Evolutionary conservation across 2,113 vertebrate genomes (phyloP).

Genomic region (Myodes glareolus): DNA sequence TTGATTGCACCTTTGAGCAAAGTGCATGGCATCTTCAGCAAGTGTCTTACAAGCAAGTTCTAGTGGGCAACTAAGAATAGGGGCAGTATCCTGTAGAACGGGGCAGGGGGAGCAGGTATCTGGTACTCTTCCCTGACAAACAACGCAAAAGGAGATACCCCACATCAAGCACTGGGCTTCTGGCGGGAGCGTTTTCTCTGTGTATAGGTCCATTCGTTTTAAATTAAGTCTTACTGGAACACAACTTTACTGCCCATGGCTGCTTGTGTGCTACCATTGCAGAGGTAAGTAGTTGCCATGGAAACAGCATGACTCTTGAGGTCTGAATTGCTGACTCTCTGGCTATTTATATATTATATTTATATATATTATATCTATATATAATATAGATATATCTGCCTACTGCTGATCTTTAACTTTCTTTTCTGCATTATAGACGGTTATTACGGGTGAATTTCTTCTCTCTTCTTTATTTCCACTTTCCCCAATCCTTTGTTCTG

Average conservation of each 20-base stretch:
- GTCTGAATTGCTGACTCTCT: not conserved
- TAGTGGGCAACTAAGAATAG: not conserved
- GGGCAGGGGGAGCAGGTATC: not conserved
- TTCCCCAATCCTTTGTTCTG: not conserved
- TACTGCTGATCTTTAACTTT: not conserved
- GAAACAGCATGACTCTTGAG: accelerated
- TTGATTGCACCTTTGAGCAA: not conserved
- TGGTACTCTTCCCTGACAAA: not conserved
- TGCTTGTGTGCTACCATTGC: not conserved
- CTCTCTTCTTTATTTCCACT: not conserved
- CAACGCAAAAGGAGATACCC: not conserved
- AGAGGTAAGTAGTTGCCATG: not conserved
- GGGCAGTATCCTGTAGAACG: not conserved
- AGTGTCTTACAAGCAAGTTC: not conserved
- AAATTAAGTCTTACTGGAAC: not conserved
- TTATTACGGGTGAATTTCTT: accelerated
- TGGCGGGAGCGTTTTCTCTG: not conserved
- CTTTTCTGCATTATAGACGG: not conserved
- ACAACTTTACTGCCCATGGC: not conserved
- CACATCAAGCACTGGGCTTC: not conserved
- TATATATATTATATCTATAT: no score
- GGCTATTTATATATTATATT: no score
- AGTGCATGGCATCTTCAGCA: not conserved
- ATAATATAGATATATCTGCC: not conserved
- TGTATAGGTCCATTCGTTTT: not conserved